Evolutionary conservation across 2,797 vertebrate genomes (phyloP).

Genomic region (Periparus ater): DNA sequence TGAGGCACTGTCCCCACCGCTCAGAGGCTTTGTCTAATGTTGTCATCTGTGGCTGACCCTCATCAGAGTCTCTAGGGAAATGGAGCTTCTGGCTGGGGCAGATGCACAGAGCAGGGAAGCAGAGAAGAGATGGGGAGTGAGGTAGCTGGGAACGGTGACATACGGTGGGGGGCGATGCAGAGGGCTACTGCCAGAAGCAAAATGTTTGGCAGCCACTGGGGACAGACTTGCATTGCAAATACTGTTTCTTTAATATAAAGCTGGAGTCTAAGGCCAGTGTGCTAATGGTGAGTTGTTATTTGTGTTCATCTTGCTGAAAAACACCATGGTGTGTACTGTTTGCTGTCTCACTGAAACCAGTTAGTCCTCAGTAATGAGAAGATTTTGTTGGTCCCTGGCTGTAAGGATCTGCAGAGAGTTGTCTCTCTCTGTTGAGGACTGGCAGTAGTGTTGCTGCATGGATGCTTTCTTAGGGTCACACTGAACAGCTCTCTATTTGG

Average conservation of each 20-base stretch:
- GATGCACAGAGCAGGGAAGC: neutral
- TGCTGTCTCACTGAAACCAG: neutral
- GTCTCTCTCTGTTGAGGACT: neutral
- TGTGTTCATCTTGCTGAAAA: neutral
- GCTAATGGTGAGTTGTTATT: neutral
- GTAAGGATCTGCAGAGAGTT: neutral
- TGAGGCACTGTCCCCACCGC: fast-evolving
- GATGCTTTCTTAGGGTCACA: neutral
- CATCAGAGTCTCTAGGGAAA: neutral
- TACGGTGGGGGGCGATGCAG: neutral
- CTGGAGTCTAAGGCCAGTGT: neutral
- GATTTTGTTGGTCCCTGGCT: neutral
- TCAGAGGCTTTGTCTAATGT: neutral
- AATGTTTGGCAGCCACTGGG: neutral
- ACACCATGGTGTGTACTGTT: neutral
- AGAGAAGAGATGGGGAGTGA: fast-evolving
- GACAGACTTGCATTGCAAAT: neutral
- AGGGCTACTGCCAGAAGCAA: neutral
- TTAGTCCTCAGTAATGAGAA: neutral
- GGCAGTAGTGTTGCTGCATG: neutral
- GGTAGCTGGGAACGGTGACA: neutral
- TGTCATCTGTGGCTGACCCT: neutral
- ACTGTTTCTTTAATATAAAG: neutral
- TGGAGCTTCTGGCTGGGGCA: neutral
- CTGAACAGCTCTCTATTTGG: neutral